Conservation (phyloP, 2,113 vertebrate genomes). For the Pachypanchax playfairii region DNA sequence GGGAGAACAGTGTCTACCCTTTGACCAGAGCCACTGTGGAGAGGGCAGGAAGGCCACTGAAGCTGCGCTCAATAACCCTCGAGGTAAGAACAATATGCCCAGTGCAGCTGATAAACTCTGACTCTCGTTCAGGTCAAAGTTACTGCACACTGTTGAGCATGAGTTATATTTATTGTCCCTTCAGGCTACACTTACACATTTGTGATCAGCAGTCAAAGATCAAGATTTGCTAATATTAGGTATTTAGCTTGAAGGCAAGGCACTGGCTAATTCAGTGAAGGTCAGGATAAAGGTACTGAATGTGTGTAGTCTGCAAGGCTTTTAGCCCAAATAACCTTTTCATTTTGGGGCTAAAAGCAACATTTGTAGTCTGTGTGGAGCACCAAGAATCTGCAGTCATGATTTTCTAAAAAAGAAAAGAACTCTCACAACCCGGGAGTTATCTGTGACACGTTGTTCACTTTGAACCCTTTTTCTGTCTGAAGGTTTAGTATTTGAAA, state of each 20-base stretch:
- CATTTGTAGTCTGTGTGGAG: conserved; percentile 1
- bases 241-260: conserved; percentile 5
- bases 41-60: conserved; percentile 91
- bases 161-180: conserved; percentile 11
- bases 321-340: conserved; percentile 3
- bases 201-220: conserved; percentile 13
- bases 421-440: conserved; percentile 12
- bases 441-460: neutral
- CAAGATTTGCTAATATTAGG: conserved; percentile 20
- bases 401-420: conserved; percentile 21
- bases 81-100: conserved; percentile 82
- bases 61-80: conserved; percentile 93
- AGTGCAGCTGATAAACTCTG: neutral
- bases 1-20: conserved; percentile 96
- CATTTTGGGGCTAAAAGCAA: neutral
- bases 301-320: neutral
- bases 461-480: conserved; percentile 6
- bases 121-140: conserved; percentile 3
- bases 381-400: conserved; percentile 1
- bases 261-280: conserved; percentile 7
- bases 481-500: neutral
- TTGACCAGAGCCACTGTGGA: conserved; percentile 96
- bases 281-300: conserved; percentile 8
- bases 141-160: neutral
- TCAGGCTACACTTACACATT: conserved; percentile 18